Evolutionary conservation across 2,113 vertebrate genomes (phyloP), one percentile per base, ranked within the genome.

Genomic region (Stictonetta naevosa): DNA sequence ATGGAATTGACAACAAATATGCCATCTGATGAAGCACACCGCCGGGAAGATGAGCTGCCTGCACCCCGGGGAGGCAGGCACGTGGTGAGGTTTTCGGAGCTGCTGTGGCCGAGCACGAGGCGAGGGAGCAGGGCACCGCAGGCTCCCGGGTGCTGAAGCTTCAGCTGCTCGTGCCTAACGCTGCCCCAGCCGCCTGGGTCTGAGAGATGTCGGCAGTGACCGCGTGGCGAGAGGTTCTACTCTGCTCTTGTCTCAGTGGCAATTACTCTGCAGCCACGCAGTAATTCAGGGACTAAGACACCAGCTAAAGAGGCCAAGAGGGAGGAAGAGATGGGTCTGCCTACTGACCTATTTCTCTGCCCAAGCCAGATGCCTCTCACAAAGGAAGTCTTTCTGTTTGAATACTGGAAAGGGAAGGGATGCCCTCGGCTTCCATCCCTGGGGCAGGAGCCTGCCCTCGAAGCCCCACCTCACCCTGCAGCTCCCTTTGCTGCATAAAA

Each of bases 101-200:
- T 29, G 38, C 48, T 9, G 40, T 2, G 38, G 38, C 31, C 8
- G 29, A 28, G 23, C 11, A 11, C 5, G 3, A 36, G 63, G 7
- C 2, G 52, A 33, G 73, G 58, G 33, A 40, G 36, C 55, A 9
- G 48, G 40, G 29, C 20, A 17, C 68, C 28, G 66, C 21, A 15
- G 68, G 14, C 40, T 11, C 36, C 77, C 34, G 1, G 2, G 15
- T 0, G 4, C 25, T 34, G 8, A 3, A 15, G 13, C 36, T 25
- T 1, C 18, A 42, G 21, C 11, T 26, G 60, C 25, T 74, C 0
- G 0, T 59, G 34, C 33, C 58, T 75, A 20, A 18, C 0, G 0
- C 2, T 42, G 63, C 25, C 58, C 4, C 25, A 38, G 0, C 14
- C 1, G 2, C 2, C 0, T 0, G 38, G 33, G 15, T 48, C 64